Conservation (phyloP, 2,113 vertebrate species). For the Corythaixoides concolor region DNA sequence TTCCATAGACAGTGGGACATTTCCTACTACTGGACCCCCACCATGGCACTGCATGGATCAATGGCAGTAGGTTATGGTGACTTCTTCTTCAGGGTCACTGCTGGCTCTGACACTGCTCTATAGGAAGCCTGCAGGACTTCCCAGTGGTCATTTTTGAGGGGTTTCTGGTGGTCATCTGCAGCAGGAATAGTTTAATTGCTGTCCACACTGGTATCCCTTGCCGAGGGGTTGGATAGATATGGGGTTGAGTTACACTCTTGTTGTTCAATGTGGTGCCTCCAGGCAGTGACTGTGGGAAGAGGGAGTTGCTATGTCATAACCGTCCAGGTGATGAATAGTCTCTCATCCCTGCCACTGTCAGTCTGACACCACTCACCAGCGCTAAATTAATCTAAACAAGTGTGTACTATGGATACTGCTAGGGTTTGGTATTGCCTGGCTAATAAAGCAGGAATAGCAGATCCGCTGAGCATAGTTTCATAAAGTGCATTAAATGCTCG, state of each 20-base stretch:
- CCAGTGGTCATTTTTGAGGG: neutral
- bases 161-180: too few relatives aligned
- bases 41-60: too few relatives aligned
- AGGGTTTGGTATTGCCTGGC: neutral
- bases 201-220: rapidly evolving
- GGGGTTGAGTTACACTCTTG: neutral
- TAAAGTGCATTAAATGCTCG: neutral
- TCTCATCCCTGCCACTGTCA: neutral
- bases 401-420: neutral
- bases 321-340: constrained; percentile 16
- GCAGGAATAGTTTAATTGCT: neutral
- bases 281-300: neutral
- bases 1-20: neutral
- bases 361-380: constrained; percentile 4
- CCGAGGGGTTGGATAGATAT: neutral
- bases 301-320: neutral
- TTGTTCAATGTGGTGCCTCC: neutral
- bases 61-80: neutral
- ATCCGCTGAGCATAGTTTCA: rapidly evolving
- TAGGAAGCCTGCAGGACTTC: constrained; percentile 1
- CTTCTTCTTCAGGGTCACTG: neutral
- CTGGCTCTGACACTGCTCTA: neutral
- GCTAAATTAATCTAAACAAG: constrained; percentile 43
- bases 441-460: neutral
- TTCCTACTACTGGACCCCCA: neutral